These are phyloP conservation scores for Pardosa pseudoannulata DNA, from an alignment of 2,888 invertebrate genomes.

Conservation along the genomic window DNA sequence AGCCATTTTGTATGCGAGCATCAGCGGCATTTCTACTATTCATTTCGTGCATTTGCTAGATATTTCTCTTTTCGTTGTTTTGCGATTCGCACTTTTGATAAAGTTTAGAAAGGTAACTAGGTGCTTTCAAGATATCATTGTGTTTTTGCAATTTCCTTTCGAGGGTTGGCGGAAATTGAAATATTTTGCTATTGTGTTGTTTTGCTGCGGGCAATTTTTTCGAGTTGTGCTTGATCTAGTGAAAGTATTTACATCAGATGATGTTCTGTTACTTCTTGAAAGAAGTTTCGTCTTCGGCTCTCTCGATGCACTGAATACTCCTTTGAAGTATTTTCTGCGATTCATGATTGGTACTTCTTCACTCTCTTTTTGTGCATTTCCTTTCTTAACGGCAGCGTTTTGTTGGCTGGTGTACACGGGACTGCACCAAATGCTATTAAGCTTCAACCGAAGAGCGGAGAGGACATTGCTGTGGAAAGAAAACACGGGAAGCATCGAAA, in stretches of 20 bases:
- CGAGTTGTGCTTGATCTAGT: neutral
- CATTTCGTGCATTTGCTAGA: slow-evolving; percentile 3
- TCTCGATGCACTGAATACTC: neutral
- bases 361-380: neutral
- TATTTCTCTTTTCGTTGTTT: neutral
- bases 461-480: neutral
- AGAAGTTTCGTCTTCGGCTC: neutral
- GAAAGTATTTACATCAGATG: neutral
- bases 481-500: neutral
- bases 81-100: neutral
- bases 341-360: neutral
- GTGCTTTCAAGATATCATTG: neutral
- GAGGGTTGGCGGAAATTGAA: neutral
- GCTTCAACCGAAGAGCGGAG: neutral
- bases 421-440: neutral
- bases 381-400: neutral
- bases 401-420: neutral
- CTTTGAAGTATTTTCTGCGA: neutral
- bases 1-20: neutral
- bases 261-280: neutral
- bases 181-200: neutral
- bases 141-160: neutral
- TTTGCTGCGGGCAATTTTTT: neutral
- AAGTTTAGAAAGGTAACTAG: neutral
- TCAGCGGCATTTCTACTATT: slow-evolving; percentile 15